phyloP scores from a whole-genome alignment of 2,888 invertebrate genomes.

The Subacronicta megacephala region DNA sequence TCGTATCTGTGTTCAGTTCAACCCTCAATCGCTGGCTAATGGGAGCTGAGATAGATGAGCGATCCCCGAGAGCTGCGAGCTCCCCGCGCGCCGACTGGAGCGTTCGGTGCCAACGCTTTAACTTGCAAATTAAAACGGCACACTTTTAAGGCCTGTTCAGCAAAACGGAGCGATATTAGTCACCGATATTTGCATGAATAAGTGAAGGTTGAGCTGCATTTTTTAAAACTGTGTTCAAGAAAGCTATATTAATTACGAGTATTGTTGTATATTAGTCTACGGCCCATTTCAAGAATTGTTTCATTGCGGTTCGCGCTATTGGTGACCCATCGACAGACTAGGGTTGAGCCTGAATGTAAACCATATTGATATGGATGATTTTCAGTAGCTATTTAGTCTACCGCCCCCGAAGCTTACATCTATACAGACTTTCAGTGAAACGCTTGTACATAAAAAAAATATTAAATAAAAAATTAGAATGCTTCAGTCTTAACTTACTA shows the following conservation, averaged over 20 bases:
- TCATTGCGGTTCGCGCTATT: too few relatives aligned
- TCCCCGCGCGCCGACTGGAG: constrained; percentile 9
- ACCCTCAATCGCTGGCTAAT: constrained; percentile 49
- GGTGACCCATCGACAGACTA: too few relatives aligned
- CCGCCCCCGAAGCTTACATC: too few relatives aligned
- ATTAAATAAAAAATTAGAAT: too few relatives aligned
- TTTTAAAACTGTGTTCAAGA: background rate
- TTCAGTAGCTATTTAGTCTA: too few relatives aligned
- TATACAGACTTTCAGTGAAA: too few relatives aligned
- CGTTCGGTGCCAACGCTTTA: constrained; percentile 37
- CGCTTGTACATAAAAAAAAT: too few relatives aligned
- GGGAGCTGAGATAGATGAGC: constrained; percentile 50
- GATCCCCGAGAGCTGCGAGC: constrained; percentile 37
- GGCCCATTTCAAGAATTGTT: too few relatives aligned
- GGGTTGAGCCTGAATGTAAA: too few relatives aligned
- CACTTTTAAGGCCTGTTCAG: constrained; percentile 25
- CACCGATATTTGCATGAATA: background rate
- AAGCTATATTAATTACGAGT: background rate
- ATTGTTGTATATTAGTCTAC: background rate
- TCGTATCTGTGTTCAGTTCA: constrained; percentile 31
- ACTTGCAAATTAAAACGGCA: constrained; percentile 56
- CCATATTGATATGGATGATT: too few relatives aligned
- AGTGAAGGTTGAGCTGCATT: background rate
- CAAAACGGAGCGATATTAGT: constrained; percentile 5
- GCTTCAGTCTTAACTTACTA: too few relatives aligned